Evolutionary conservation across 2,888 invertebrate genomes (phyloP).

Genomic region (Agrotis exclamationis): DNA sequence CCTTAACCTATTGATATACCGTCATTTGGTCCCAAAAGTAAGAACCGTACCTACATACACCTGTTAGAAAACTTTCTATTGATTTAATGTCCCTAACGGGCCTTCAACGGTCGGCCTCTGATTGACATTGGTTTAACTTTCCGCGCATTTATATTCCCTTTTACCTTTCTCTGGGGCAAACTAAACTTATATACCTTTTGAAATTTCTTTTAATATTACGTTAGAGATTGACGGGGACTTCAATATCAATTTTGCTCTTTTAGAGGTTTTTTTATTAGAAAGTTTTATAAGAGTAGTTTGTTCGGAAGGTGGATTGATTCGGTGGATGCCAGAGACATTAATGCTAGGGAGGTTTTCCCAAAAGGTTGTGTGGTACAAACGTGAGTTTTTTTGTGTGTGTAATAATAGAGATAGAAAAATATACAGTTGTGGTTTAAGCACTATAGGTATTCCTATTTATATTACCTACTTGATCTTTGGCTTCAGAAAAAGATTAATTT

Average conservation of each 20-base stretch:
- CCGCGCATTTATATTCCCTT: conserved; percentile 49
- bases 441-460: too few species aligned
- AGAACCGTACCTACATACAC: conserved; percentile 11
- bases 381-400: too few species aligned
- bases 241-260: conserved; percentile 28
- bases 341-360: too few species aligned
- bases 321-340: not conserved
- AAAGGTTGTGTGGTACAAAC: too few species aligned
- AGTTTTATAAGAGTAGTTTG: not conserved
- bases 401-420: too few species aligned
- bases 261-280: not conserved
- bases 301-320: too few species aligned
- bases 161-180: conserved; percentile 37
- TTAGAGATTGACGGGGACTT: conserved; percentile 36
- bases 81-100: conserved; percentile 51
- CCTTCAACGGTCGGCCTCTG: conserved; percentile 40
- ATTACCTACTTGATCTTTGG: too few species aligned
- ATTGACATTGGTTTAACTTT: conserved; percentile 62
- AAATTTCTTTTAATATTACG: conserved; percentile 43
- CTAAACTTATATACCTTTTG: conserved; percentile 42
- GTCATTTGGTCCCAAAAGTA: conserved; percentile 17
- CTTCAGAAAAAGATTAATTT: not conserved
- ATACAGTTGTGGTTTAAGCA: too few species aligned
- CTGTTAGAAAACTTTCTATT: conserved; percentile 54
- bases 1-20: conserved; percentile 1